These are phyloP conservation scores for Panthera uncia DNA, from an alignment of 2,113 vertebrate species.

Conservation along the genomic window DNA sequence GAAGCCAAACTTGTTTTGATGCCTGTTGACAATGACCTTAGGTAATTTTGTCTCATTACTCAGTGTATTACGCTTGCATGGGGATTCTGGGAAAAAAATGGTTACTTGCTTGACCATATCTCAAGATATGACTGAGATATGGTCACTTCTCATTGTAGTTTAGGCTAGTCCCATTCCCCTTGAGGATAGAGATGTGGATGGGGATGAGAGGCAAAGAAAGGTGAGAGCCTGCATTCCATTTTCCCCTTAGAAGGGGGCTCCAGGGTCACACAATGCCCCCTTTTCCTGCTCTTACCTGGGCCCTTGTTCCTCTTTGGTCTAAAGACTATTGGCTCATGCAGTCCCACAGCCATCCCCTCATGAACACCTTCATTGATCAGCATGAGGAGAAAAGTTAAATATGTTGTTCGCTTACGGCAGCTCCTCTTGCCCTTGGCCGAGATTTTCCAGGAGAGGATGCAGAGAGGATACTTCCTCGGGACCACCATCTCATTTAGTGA, in stretches of 20 bases:
- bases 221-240: not conserved
- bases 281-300: not conserved
- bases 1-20: not conserved
- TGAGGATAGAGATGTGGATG: not conserved
- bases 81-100: not conserved
- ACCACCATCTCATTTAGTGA: not conserved
- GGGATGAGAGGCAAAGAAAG: not conserved
- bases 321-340: not conserved
- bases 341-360: not conserved
- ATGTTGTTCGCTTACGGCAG: not conserved
- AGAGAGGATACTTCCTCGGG: not conserved
- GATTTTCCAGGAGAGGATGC: not conserved
- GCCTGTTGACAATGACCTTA: not conserved
- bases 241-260: not conserved
- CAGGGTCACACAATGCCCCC: not conserved
- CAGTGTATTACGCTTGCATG: not conserved
- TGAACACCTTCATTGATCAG: not conserved
- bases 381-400: not conserved
- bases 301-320: not conserved
- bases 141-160: not conserved
- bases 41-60: conserved; percentile 38
- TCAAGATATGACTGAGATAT: not conserved
- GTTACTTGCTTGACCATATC: not conserved
- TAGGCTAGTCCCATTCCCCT: not conserved
- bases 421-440: not conserved